A percentile compares a stretch with the other conserved stretches of the same genome.
phyloP scores from a whole-genome alignment of 1,140 invertebrate genomes.

The Pachyrhynchus sulphureomaculatus region DNA sequence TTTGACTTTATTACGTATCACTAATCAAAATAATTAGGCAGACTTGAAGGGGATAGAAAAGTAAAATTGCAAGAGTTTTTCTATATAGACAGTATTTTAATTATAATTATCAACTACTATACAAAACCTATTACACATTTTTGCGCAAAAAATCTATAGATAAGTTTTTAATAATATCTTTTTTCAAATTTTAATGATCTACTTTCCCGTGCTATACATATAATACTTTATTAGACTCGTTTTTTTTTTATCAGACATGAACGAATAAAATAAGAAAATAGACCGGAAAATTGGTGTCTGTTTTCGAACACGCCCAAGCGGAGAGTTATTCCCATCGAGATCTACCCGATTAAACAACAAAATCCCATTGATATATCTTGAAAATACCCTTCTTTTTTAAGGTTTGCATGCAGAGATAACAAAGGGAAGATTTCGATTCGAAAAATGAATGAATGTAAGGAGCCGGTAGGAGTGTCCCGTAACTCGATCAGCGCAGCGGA shows the following conservation, averaged over 20 bases:
- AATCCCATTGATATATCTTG: conserved; percentile 27
- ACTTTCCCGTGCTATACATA: too few relatives aligned
- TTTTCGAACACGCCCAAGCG: conserved; percentile 15
- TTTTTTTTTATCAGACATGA: neutral
- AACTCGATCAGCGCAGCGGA: conserved; percentile 44
- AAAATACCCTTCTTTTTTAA: conserved; percentile 25
- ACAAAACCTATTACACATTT: too few relatives aligned
- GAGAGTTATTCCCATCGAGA: conserved; percentile 18
- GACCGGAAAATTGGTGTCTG: conserved; percentile 31
- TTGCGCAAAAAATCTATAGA: too few relatives aligned
- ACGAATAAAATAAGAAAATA: conserved; percentile 1
- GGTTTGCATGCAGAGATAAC: conserved; percentile 26
- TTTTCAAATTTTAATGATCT: too few relatives aligned
- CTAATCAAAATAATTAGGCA: too few relatives aligned
- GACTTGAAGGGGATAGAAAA: too few relatives aligned
- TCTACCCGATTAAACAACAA: conserved; percentile 28
- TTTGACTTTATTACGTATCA: too few relatives aligned
- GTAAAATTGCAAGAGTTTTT: too few relatives aligned
- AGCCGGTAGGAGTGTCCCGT: conserved; percentile 37
- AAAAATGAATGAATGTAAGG: conserved; percentile 28
- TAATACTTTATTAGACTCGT: too few relatives aligned
- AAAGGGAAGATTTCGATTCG: conserved; percentile 26
- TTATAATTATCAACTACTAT: too few relatives aligned
- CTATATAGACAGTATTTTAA: too few relatives aligned
- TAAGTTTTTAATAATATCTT: too few relatives aligned